Base-by-base conservation (phyloP, 2,888 invertebrate genomes). In the Athripsodes cinereus region DNA sequence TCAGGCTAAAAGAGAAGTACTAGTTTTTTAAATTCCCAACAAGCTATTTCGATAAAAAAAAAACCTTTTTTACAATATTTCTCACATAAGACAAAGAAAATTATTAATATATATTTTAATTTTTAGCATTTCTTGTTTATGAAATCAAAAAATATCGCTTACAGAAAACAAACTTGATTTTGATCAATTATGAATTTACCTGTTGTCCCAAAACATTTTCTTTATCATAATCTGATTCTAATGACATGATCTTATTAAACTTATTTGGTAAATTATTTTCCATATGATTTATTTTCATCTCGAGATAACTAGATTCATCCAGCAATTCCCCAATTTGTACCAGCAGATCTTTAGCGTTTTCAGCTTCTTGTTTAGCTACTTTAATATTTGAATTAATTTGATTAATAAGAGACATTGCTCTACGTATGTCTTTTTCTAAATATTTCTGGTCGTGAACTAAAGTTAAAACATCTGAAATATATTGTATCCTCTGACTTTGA, bases 401-500 rank as follows among this genome's bases (percentile, higher is more conserved):
- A 3, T 22, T 19, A 13, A 63, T 47, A 6, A 57, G 34, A 13
- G 22, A 22, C 5, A 59, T 52, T 13, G 59, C 61, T 18, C 46
- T 22, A 2, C 21, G 53, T 11, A 61, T 59, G 5, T 61, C 52
- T 1, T 53, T 49, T 21, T 54, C 40, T 19, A 63, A 22, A 53
- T 57, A 52, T 55, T 60, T 61, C 20, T 57, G 57, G 22, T 63
- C 63, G 47, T 59, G 52, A 18, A 63, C 53, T 10, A 63, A 50
- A 20, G 44, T 19, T 31, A 63, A 49, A 21, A 50, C 51, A 16
- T 55, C 50, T 10, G 53, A 31, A 20, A 63, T 26, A 20, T 63
- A 46, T 26, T 57, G 31, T 34, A 52, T 59, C 53, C 53, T 59
- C 2, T 34, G 22, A 20, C 34, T 61, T 44, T 63, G 63, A 34